Evolutionary conservation across 2,797 vertebrate genomes (phyloP).

Genomic region (Apogon hyalosoma): DNA sequence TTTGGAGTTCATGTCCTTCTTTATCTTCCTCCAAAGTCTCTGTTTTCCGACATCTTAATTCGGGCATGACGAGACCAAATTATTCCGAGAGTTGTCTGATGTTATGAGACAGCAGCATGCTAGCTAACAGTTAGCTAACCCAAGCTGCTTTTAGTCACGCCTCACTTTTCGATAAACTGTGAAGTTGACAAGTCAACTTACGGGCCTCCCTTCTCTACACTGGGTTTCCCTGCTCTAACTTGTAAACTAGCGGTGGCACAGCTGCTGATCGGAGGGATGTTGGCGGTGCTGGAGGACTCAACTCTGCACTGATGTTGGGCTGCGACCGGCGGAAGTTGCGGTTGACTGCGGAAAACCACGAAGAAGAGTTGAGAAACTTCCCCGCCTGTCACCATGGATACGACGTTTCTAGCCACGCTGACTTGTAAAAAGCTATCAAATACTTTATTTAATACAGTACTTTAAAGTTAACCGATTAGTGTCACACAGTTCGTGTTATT

Average conservation of each 20-base stretch:
- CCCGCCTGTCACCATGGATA: not conserved
- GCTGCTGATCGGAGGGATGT: not conserved
- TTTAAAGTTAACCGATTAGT: too few species aligned
- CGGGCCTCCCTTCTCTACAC: not conserved
- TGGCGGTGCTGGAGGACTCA: conserved; percentile 2
- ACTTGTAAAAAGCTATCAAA: too few species aligned
- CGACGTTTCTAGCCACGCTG: too few species aligned
- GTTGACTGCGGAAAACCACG: conserved; percentile 12
- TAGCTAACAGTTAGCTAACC: conserved; percentile 51
- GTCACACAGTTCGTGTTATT: too few species aligned
- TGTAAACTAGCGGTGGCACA: not conserved
- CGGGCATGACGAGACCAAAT: conserved; percentile 69
- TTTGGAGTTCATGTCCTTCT: conserved; percentile 19
- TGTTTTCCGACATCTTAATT: conserved; percentile 65
- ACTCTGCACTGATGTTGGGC: not conserved
- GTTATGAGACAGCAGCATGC: conserved; percentile 62
- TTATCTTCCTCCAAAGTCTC: conserved; percentile 26
- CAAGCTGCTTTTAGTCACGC: not conserved
- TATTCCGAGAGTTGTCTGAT: conserved; percentile 13
- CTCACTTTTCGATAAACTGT: not conserved
- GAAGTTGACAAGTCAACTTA: not conserved
- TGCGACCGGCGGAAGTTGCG: conserved; percentile 49
- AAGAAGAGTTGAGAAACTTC: conserved; percentile 41
- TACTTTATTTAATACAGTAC: too few species aligned
- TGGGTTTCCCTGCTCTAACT: not conserved